Evolutionary conservation across 1,140 invertebrate genomes (phyloP).

Genomic region (Sminthurides bifidus): DNA sequence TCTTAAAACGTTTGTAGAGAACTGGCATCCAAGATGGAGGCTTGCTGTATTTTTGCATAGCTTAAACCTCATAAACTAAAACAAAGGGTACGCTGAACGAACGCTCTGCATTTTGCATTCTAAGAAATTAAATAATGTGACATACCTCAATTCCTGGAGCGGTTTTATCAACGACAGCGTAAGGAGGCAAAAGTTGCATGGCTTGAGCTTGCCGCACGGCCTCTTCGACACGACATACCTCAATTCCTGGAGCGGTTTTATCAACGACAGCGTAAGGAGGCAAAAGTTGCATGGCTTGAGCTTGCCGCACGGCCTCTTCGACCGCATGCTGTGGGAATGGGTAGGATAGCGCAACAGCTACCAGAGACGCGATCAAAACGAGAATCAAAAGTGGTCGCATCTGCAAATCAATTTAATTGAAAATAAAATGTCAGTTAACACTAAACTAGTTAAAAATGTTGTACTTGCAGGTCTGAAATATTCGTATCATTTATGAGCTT

Average conservation of each 20-base stretch:
- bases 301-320: slow-evolving; percentile 28
- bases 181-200: slow-evolving; percentile 19
- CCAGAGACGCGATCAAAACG: not conserved
- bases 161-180: slow-evolving; percentile 26
- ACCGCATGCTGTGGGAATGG: slow-evolving; percentile 23
- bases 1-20: too few species aligned
- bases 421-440: not conserved
- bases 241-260: slow-evolving; percentile 23
- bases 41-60: too few species aligned
- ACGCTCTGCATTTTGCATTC: too few species aligned
- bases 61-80: too few species aligned
- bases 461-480: too few species aligned
- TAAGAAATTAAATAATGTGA: too few species aligned
- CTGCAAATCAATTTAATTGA: not conserved
- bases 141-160: slow-evolving; percentile 26
- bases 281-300: slow-evolving; percentile 26
- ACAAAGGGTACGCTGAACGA: too few species aligned
- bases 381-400: slow-evolving; percentile 6
- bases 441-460: too few species aligned
- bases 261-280: slow-evolving; percentile 23
- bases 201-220: slow-evolving; percentile 24
- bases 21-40: too few species aligned
- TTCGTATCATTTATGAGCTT: too few species aligned
- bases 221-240: slow-evolving; percentile 22
- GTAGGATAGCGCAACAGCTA: slow-evolving; percentile 4